A percentile compares a stretch with the other conserved stretches of the same genome.
phyloP scores from a whole-genome alignment of 2,888 invertebrate species.

The Miltochrista miniata region DNA sequence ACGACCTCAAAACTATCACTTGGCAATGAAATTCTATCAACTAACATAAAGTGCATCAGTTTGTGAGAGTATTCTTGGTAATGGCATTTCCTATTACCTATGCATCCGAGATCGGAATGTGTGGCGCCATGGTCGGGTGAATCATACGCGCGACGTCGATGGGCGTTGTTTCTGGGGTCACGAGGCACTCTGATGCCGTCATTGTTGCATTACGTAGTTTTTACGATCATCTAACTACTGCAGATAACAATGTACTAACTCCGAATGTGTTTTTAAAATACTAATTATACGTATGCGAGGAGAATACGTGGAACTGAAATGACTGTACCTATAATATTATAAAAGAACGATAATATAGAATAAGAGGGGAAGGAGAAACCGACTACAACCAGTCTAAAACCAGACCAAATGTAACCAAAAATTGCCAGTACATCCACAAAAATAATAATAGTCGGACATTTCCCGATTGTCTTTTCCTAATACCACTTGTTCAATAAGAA shows the following conservation, averaged over 20 bases:
- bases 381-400: too few relatives aligned
- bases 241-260: constrained; percentile 22
- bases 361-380: too few relatives aligned
- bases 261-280: constrained; percentile 18
- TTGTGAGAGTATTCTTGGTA: constrained; percentile 34
- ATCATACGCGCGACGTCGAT: constrained; percentile 55
- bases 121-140: constrained; percentile 57
- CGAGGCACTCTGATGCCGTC: constrained; percentile 64
- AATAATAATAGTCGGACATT: too few relatives aligned
- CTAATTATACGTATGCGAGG: constrained; percentile 4
- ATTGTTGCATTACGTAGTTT: constrained; percentile 52
- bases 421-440: too few relatives aligned
- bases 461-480: too few relatives aligned
- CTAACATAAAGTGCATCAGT: too few relatives aligned
- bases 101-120: constrained; percentile 67
- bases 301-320: constrained; percentile 1
- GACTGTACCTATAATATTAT: too few relatives aligned
- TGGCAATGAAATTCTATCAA: too few relatives aligned
- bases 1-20: too few relatives aligned
- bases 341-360: too few relatives aligned
- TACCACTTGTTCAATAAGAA: too few relatives aligned
- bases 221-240: constrained; percentile 23
- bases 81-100: constrained; percentile 76
- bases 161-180: constrained; percentile 57
- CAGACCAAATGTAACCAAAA: too few relatives aligned